Conservation (phyloP, 2,888 invertebrate species). For the Synanthedon tipuliformis region DNA sequence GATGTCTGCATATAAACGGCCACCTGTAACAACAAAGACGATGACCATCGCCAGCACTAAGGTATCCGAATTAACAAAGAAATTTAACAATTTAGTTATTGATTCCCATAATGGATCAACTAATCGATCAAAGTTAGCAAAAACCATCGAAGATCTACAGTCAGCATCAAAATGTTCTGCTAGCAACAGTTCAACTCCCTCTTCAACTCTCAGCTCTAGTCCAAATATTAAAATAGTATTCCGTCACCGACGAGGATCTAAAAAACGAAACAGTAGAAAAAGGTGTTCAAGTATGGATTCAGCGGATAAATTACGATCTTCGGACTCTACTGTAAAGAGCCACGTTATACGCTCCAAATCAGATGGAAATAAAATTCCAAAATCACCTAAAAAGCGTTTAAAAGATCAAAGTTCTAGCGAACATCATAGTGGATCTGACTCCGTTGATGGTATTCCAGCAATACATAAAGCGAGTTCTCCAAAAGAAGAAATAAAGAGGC, state of each 20-base stretch:
- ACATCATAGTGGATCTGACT: constrained; percentile 49
- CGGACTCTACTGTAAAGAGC: constrained; percentile 35
- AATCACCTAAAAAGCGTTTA: constrained; percentile 49
- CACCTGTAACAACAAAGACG: constrained; percentile 48
- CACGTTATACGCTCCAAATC: constrained; percentile 58
- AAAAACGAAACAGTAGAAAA: constrained; percentile 59
- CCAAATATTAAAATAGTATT: constrained; percentile 64
- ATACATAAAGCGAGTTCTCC: constrained; percentile 23
- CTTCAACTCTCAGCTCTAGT: constrained; percentile 56
- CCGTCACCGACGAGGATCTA: constrained; percentile 51
- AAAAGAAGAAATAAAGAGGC: constrained; percentile 16
- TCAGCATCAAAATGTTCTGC: constrained; percentile 33
- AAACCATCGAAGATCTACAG: constrained; percentile 57
- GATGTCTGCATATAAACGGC: constrained; percentile 51
- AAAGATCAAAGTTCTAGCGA: constrained; percentile 45
- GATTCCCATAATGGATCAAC: constrained; percentile 48
- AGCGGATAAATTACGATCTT: constrained; percentile 43
- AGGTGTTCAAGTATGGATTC: constrained; percentile 64
- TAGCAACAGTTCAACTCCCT: constrained; percentile 57
- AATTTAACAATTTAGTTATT: constrained; percentile 75
- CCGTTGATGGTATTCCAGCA: constrained; percentile 44
- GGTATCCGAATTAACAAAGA: constrained; percentile 76
- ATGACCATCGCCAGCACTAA: constrained; percentile 66
- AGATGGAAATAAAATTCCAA: constrained; percentile 55
- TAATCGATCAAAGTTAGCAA: constrained; percentile 68